These are phyloP conservation scores for Amaurobius ferox DNA, from an alignment of 2,888 invertebrate genomes.

Conservation along the genomic window DNA sequence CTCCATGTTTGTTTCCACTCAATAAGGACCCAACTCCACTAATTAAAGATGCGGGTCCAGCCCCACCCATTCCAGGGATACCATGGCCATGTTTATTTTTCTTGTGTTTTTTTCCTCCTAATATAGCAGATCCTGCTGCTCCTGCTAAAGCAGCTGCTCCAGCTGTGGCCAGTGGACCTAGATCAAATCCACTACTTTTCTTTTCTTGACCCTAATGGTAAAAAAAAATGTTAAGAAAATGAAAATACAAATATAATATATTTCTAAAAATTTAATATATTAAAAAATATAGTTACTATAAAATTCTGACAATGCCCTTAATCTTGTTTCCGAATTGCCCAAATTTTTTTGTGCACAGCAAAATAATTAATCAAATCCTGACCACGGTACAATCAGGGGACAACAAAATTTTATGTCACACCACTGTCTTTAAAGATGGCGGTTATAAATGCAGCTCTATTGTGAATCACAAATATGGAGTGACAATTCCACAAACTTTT, in stretches of 20 bases:
- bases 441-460: no score
- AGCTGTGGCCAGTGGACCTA: conserved; percentile 62
- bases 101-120: conserved; percentile 43
- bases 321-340: no score
- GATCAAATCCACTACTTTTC: conserved; percentile 38
- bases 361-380: no score
- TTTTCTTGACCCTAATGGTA: conserved; percentile 51
- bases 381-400: no score
- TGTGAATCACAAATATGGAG: no score
- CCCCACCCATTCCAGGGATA: conserved; percentile 28
- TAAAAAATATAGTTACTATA: no score
- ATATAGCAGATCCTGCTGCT: conserved; percentile 37
- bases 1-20: conserved; percentile 50
- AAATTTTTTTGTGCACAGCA: no score
- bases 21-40: conserved; percentile 40
- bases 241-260: neutral
- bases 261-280: neutral
- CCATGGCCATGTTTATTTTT: conserved; percentile 39
- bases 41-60: conserved; percentile 46
- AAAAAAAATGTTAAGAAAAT: neutral
- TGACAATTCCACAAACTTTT: no score
- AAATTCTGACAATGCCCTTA: no score
- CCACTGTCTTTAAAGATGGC: no score
- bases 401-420: no score
- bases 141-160: conserved; percentile 73